These are phyloP conservation scores for Schizopygopsis malacanthus DNA, from an alignment of 2,797 vertebrate genomes.

Conservation along the genomic window DNA sequence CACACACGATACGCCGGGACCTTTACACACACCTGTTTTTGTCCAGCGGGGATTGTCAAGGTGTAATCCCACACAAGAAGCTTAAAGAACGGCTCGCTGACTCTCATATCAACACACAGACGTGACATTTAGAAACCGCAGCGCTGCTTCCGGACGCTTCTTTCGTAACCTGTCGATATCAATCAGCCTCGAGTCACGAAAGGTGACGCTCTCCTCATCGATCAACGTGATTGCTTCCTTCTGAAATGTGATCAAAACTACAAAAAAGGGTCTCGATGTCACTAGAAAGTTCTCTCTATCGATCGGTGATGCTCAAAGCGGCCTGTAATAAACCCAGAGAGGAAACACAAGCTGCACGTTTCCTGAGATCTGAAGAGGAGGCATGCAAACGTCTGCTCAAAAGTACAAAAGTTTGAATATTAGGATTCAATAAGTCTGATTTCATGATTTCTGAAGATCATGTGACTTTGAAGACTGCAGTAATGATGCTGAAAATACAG, in stretches of 20 bases:
- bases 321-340: slow-evolving; percentile 50
- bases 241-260: slow-evolving; percentile 53
- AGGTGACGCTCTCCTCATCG: slow-evolving; percentile 71
- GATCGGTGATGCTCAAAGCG: slow-evolving; percentile 66
- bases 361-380: slow-evolving; percentile 39
- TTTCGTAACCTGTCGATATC: slow-evolving; percentile 71
- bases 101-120: slow-evolving; percentile 42
- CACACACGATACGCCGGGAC: slow-evolving; percentile 27
- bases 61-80: slow-evolving; percentile 64
- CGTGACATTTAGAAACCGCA: slow-evolving; percentile 65
- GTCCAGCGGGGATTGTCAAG: slow-evolving; percentile 55
- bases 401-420: too few relatives aligned
- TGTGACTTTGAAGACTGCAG: not conserved
- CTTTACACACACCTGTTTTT: slow-evolving; percentile 43
- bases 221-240: slow-evolving; percentile 71
- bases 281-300: slow-evolving; percentile 60
- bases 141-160: slow-evolving; percentile 44
- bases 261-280: slow-evolving; percentile 32
- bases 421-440: not conserved
- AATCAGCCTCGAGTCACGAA: slow-evolving; percentile 64
- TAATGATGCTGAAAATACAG: not conserved
- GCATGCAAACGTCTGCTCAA: too few relatives aligned
- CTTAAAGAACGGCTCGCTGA: slow-evolving; percentile 62
- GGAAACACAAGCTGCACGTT: slow-evolving; percentile 45
- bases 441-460: not conserved